These are phyloP conservation scores for Vireo altiloquus DNA, from an alignment of 2,113 vertebrate species.

Conservation along the genomic window DNA sequence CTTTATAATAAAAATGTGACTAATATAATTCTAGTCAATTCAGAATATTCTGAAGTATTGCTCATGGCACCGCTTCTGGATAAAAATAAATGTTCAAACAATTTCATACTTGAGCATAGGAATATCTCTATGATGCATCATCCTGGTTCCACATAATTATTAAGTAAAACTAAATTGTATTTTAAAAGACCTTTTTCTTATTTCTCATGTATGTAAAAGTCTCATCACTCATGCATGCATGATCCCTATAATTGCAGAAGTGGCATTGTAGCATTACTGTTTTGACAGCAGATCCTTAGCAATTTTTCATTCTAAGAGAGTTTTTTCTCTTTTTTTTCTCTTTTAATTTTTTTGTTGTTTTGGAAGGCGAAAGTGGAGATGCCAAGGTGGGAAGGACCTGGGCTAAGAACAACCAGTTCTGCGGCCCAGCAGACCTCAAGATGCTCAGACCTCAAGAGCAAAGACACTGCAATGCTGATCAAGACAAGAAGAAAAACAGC, in stretches of 20 bases:
- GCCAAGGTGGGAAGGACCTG: background rate
- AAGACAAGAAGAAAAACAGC: background rate
- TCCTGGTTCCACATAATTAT: background rate
- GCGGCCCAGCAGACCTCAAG: background rate
- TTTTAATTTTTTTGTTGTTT: background rate
- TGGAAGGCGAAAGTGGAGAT: background rate
- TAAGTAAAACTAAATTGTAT: background rate
- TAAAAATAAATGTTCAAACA: slow-evolving; percentile 44
- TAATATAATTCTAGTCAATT: slow-evolving; percentile 22
- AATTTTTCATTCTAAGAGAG: background rate
- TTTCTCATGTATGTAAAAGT: background rate
- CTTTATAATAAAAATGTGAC: background rate
- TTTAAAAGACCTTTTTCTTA: slow-evolving; percentile 26
- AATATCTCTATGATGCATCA: slow-evolving; percentile 7
- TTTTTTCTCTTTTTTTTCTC: background rate
- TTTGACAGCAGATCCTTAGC: slow-evolving; percentile 1
- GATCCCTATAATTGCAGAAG: background rate
- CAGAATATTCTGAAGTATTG: background rate
- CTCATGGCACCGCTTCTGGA: background rate
- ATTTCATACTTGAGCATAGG: background rate
- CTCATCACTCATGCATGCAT: background rate
- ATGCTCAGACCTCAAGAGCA: background rate
- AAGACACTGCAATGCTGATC: background rate
- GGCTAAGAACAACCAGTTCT: background rate
- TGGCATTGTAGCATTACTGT: background rate